Base-by-base conservation (phyloP, 2,888 invertebrate genomes). In the Gymnosoma rotundatum region DNA sequence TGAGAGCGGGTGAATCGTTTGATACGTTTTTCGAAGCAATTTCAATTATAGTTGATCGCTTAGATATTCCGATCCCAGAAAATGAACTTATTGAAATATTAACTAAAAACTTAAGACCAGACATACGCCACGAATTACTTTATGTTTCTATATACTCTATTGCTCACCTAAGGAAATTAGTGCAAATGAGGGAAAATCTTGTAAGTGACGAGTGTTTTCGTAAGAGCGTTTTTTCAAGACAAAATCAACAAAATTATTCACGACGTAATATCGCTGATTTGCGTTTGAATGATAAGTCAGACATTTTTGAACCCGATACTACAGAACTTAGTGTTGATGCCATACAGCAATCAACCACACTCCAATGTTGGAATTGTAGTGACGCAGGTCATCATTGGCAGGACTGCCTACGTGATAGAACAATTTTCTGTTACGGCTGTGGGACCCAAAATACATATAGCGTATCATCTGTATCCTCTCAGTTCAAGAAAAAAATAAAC, bases 341-440 rank as follows among this genome's bases (percentile, higher is more conserved):
- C 0, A 18, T 21, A 7, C 54, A 38, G 8, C 38, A 38, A 38
- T 10, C 7, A 38, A 38, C 38, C 10, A 54, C 5, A 21, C 10
- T 7, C 14, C 3, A 54, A 0, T 75, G 74, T 42, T 75, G 74
- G 74, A 75, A 75, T 42, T 75, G 64, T 54, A 64, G 64, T n/a
- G n/a, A n/a, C n/a, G n/a, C n/a, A n/a, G n/a, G n/a, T n/a, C n/a
- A n/a, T 32, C 20, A 14, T 20, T 73, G 50, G 61, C 25, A 61
- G 4, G 60, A 50, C 38, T 36, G 45, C 5, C 12, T 73, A 61
- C 36, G 21, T 73, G 32, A 20, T 14, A 7, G 73, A n/a, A 45
- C 25, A 9, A 61, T 73, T 21, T 73, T 73, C 18, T 73, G 73
- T 45, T 73, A 73, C n/a, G 61, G 61, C n/a, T 73, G 73, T 32